Evolutionary conservation across 2,888 invertebrate genomes (phyloP).

Genomic region (Leptinotarsa juncta): DNA sequence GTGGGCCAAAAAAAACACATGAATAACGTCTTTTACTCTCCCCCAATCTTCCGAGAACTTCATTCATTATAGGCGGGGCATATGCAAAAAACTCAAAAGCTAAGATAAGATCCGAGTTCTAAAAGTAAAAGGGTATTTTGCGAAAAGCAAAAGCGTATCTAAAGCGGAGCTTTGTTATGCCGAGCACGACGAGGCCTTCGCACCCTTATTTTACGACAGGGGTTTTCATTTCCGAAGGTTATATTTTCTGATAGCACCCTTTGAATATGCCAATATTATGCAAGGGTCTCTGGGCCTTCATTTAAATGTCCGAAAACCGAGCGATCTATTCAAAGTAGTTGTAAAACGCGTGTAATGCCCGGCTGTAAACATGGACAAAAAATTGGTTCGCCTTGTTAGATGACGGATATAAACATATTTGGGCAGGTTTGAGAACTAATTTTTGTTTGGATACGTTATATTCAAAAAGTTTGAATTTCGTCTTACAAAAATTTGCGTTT

Average conservation of each 20-base stretch:
- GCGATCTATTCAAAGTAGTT: slow-evolving; percentile 32
- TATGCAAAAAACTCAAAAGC: slow-evolving; percentile 53
- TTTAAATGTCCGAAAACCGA: slow-evolving; percentile 35
- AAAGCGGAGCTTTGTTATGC: slow-evolving; percentile 61
- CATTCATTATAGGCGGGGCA: slow-evolving; percentile 40
- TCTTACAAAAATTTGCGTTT: no score
- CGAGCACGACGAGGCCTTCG: slow-evolving; percentile 53
- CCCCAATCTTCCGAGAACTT: slow-evolving; percentile 43
- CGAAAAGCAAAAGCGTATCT: slow-evolving; percentile 63
- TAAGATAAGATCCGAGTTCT: slow-evolving; percentile 55
- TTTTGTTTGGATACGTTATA: no score
- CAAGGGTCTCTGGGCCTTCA: slow-evolving; percentile 51
- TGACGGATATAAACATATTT: not conserved
- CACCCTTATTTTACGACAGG: slow-evolving; percentile 60
- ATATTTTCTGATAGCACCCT: slow-evolving; percentile 60
- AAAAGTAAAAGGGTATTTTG: slow-evolving; percentile 61
- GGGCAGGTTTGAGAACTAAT: not conserved
- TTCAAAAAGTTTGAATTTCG: no score
- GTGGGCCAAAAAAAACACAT: no score
- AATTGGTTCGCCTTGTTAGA: not conserved
- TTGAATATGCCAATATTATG: slow-evolving; percentile 62
- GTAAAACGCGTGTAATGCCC: slow-evolving; percentile 39
- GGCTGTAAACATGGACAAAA: slow-evolving; percentile 32
- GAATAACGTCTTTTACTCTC: slow-evolving; percentile 10
- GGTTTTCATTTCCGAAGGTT: slow-evolving; percentile 63